Evolutionary conservation across 2,888 invertebrate genomes (phyloP).

Genomic region (Graphium colonna): DNA sequence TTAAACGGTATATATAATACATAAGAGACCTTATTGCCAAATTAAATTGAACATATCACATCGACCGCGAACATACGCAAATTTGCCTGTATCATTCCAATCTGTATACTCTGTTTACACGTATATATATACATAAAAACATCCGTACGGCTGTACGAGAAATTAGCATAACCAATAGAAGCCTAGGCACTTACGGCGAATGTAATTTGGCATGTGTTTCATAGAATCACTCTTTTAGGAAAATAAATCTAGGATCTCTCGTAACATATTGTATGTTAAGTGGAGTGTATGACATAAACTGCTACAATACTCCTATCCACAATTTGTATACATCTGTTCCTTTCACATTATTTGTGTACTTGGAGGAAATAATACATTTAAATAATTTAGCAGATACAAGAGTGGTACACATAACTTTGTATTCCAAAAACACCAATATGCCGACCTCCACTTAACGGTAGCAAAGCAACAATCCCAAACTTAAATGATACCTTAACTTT

Average conservation of each 20-base stretch:
- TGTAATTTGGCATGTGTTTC: conserved; percentile 51
- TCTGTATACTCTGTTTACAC: not conserved
- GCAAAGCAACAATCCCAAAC: no score
- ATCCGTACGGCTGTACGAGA: not conserved
- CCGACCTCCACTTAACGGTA: no score
- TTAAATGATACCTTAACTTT: no score
- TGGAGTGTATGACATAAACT: not conserved
- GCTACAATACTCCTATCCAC: no score
- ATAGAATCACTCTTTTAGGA: conserved; percentile 18
- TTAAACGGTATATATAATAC: not conserved
- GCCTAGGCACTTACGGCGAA: conserved; percentile 72
- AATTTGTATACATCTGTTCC: no score
- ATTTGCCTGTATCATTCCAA: not conserved
- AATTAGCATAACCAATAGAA: conserved; percentile 37
- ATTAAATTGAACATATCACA: not conserved
- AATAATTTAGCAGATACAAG: no score
- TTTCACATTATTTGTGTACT: no score
- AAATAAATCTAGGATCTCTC: conserved; percentile 3
- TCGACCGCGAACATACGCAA: not conserved
- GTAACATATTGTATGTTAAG: not conserved
- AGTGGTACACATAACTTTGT: no score
- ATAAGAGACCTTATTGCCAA: not conserved
- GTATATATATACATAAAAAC: conserved; percentile 3
- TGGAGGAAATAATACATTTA: no score
- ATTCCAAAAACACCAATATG: no score